Evolutionary conservation across 2,797 vertebrate species (phyloP).

Genomic region (Sebastes hubbsi): DNA sequence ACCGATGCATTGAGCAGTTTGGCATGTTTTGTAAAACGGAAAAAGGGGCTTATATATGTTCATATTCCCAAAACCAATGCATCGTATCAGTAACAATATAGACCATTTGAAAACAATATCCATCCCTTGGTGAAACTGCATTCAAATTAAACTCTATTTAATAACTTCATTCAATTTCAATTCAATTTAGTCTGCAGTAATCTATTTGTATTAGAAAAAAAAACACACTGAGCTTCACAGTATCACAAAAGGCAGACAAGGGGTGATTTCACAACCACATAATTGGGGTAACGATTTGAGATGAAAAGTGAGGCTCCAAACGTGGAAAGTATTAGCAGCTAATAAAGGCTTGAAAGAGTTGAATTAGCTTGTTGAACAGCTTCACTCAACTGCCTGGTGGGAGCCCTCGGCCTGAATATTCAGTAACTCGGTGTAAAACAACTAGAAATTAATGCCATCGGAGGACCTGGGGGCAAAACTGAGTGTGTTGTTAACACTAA

Average conservation of each 20-base stretch:
- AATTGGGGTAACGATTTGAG: conserved; percentile 62
- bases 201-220: conserved; percentile 22
- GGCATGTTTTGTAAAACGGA: background rate
- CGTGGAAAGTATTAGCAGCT: conserved; percentile 78
- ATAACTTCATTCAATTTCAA: background rate
- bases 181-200: background rate
- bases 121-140: background rate
- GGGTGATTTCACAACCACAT: conserved; percentile 52
- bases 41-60: background rate
- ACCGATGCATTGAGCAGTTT: background rate
- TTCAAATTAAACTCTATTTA: background rate
- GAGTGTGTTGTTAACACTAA: conserved; percentile 36
- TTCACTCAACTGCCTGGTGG: conserved; percentile 60
- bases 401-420: conserved; percentile 58
- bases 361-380: conserved; percentile 72
- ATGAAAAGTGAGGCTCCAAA: conserved; percentile 69
- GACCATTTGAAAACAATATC: background rate
- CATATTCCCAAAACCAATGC: background rate
- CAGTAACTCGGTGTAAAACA: conserved; percentile 54
- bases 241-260: conserved; percentile 29
- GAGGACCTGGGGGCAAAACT: conserved; percentile 34
- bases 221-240: background rate
- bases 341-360: conserved; percentile 79
- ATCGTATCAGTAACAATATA: background rate
- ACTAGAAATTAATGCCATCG: conserved; percentile 70